Evolutionary conservation across 64 coral and sea anemone genomes (phyloP).

Genomic region (Platygyra sinensis): DNA sequence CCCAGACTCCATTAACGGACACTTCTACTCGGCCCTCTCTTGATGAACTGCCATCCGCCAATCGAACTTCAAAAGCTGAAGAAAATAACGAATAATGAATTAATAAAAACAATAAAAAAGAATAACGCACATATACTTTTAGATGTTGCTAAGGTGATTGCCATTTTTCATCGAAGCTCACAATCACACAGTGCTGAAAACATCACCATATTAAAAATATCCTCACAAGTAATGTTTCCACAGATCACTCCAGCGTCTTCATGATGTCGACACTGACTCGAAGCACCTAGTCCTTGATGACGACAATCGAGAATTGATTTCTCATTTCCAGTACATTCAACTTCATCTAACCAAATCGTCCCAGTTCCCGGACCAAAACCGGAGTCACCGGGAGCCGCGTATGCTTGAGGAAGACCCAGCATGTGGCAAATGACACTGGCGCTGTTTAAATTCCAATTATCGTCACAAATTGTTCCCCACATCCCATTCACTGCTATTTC

Average conservation of each 20-base stretch:
- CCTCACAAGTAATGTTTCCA: slow-evolving; percentile 30
- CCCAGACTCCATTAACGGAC: slow-evolving; percentile 28
- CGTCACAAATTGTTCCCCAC: slow-evolving; percentile 49
- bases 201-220: neutral
- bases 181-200: no score
- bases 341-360: slow-evolving; percentile 23
- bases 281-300: slow-evolving; percentile 8
- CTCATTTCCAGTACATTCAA: slow-evolving; percentile 37
- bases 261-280: neutral
- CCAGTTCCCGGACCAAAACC: slow-evolving; percentile 42
- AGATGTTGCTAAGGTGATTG: no score
- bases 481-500: slow-evolving; percentile 16
- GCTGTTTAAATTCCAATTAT: slow-evolving; percentile 28
- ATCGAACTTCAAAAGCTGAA: slow-evolving; percentile 10
- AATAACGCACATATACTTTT: no score
- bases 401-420: slow-evolving; percentile 25
- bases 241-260: slow-evolving; percentile 58
- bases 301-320: slow-evolving; percentile 39
- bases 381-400: slow-evolving; percentile 25
- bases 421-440: slow-evolving; percentile 37
- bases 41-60: neutral
- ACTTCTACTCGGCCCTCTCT: slow-evolving; percentile 41
- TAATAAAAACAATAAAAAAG: no score
- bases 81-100: neutral
- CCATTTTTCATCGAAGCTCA: no score